These are phyloP conservation scores for Yponomeuta sedellus DNA, from an alignment of 2,888 invertebrate genomes.

Conservation along the genomic window DNA sequence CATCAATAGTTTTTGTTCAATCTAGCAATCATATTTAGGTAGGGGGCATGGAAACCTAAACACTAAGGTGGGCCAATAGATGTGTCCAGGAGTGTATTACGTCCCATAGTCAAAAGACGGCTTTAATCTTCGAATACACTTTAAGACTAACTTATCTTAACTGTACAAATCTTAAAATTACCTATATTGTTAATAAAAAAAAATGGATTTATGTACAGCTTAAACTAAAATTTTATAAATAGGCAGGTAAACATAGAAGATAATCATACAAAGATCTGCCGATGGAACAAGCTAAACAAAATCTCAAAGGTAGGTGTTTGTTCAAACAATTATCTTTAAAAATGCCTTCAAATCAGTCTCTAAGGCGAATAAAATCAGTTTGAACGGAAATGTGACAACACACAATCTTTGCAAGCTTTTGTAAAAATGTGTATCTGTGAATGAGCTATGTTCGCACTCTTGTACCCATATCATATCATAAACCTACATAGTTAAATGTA, in stretches of 20 bases:
- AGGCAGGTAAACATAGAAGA: conserved; percentile 45
- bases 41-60: too few relatives aligned
- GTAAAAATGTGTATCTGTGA: conserved; percentile 66
- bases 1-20: too few relatives aligned
- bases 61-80: too few relatives aligned
- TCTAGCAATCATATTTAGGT: too few relatives aligned
- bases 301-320: conserved; percentile 44
- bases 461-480: not conserved
- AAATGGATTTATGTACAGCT: conserved; percentile 21
- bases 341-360: conserved; percentile 50
- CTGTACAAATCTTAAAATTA: conserved; percentile 1
- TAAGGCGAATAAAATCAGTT: conserved; percentile 66
- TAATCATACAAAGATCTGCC: conserved; percentile 72
- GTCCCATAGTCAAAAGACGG: too few relatives aligned
- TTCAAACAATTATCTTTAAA: conserved; percentile 59
- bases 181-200: conserved; percentile 16
- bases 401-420: conserved; percentile 69
- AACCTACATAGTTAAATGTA: not conserved
- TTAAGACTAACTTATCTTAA: not conserved
- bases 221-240: conserved; percentile 28
- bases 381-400: conserved; percentile 45
- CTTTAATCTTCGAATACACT: not conserved
- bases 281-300: conserved; percentile 53
- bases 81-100: too few relatives aligned
- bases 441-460: not conserved